Evolutionary conservation across 2,797 vertebrate genomes (phyloP).

Genomic region (Acipenser oxyrinchus): DNA sequence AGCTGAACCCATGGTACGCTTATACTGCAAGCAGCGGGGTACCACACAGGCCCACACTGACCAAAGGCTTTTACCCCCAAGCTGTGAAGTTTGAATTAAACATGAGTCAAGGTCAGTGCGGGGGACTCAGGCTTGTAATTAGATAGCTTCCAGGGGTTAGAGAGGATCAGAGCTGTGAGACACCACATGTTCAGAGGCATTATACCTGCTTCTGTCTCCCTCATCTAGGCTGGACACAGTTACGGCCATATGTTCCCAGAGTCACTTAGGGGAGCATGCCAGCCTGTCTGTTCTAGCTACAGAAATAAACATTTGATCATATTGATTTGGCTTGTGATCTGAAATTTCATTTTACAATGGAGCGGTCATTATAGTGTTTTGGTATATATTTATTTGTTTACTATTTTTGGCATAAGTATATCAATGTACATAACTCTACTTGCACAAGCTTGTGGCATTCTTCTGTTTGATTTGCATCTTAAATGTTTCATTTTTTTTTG

Average conservation of each 20-base stretch:
- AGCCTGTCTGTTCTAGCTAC: conserved; percentile 1
- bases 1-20: neutral
- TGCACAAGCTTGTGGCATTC: no score
- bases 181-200: conserved; percentile 28
- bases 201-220: conserved; percentile 26
- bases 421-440: no score
- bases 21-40: neutral
- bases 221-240: neutral
- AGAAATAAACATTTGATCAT: neutral
- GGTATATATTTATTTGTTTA: no score
- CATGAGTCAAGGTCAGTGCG: conserved; percentile 19
- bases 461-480: no score
- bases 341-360: no score
- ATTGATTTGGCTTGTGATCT: no score
- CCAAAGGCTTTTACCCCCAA: neutral
- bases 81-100: conserved; percentile 20
- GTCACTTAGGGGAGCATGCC: conserved; percentile 12
- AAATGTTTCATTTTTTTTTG: no score
- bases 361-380: no score
- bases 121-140: conserved; percentile 23
- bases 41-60: conserved; percentile 9
- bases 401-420: no score
- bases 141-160: conserved; percentile 21
- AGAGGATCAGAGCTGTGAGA: conserved; percentile 30
- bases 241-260: conserved; percentile 24